Conservation (phyloP, 2,113 vertebrate species). For the Cromileptes altivelis region DNA sequence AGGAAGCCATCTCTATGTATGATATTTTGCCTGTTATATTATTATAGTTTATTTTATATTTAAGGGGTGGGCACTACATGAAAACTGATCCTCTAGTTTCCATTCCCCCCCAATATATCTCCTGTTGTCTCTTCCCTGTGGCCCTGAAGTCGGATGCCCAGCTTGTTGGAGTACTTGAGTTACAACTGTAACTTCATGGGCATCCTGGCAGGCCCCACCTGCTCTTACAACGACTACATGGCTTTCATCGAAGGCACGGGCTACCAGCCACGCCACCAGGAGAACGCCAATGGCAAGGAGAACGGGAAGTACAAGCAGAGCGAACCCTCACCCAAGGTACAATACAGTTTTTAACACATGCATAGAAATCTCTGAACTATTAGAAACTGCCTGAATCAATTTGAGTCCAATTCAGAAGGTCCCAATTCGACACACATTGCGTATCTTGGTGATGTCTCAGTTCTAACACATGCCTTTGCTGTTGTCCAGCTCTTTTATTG, state of each 20-base stretch:
- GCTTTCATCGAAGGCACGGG: slow-evolving; percentile 95
- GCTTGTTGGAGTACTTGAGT: slow-evolving; percentile 96
- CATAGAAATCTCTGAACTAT: background rate
- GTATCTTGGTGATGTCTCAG: too few relatives aligned
- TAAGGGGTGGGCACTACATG: background rate
- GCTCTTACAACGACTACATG: slow-evolving; percentile 98
- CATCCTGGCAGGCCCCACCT: slow-evolving; percentile 96
- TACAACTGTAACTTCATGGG: slow-evolving; percentile 99
- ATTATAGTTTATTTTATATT: background rate
- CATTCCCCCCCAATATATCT: background rate
- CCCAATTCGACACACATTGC: too few relatives aligned
- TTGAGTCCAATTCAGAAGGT: too few relatives aligned
- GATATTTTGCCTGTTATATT: background rate
- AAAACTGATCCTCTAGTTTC: background rate
- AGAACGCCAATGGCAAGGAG: slow-evolving; percentile 89
- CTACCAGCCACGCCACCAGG: slow-evolving; percentile 86
- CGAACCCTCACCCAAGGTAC: slow-evolving; percentile 95
- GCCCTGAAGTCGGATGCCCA: slow-evolving; percentile 93
- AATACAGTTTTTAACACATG: background rate
- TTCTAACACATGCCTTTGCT: too few relatives aligned
- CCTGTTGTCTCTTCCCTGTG: slow-evolving; percentile 6
- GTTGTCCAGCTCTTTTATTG: too few relatives aligned
- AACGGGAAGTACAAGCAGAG: slow-evolving; percentile 87
- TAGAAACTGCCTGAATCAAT: too few relatives aligned
- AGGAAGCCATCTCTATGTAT: background rate